A percentile compares a stretch with the other conserved stretches of the same genome.
Conservation (phyloP, 2,797 vertebrate genomes). For the Falco peregrinus region DNA sequence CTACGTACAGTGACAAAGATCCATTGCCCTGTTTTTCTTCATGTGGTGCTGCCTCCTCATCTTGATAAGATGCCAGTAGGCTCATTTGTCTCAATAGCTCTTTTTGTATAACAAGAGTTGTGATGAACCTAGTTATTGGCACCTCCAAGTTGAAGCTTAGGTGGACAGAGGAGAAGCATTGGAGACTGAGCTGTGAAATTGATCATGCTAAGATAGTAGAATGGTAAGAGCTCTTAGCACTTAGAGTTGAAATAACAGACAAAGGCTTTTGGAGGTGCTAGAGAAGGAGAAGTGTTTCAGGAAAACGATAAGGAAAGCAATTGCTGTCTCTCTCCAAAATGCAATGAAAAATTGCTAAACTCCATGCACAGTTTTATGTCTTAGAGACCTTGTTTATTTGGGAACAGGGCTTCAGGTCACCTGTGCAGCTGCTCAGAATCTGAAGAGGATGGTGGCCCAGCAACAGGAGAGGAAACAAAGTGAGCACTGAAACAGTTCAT, state of each 20-base stretch:
- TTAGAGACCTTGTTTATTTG: not conserved
- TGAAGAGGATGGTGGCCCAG: not conserved
- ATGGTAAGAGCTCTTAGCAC: not conserved
- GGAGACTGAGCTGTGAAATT: not conserved
- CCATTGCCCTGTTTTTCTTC: not conserved
- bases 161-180: not conserved
- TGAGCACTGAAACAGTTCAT: conserved; percentile 14
- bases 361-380: not conserved
- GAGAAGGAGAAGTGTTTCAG: not conserved
- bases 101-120: not conserved
- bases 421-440: not conserved
- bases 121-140: not conserved
- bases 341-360: not conserved
- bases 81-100: not conserved
- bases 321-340: not conserved
- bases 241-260: not conserved
- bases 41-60: fast-evolving
- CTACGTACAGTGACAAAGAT: not conserved
- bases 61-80: not conserved
- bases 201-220: not conserved
- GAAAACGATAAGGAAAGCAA: not conserved
- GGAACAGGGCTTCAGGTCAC: not conserved
- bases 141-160: not conserved
- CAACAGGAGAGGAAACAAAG: conserved; percentile 15
- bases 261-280: not conserved